Evolutionary conservation across 2,888 invertebrate species (phyloP).

Genomic region (Agonopterix heracliana): DNA sequence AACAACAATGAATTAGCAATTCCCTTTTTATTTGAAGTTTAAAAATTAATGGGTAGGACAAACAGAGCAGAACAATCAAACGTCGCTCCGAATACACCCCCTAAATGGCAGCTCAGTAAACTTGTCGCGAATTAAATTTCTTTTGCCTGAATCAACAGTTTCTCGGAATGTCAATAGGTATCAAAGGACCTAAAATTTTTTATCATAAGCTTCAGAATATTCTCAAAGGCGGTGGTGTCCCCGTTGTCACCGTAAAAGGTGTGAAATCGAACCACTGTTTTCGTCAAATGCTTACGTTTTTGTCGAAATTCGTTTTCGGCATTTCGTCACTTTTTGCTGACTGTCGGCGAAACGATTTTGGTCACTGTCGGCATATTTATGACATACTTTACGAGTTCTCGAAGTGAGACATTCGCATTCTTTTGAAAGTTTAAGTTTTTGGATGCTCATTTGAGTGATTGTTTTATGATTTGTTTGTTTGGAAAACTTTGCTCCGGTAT

Average conservation of each 20-base stretch:
- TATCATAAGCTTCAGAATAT: too few relatives aligned
- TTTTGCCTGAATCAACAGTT: too few relatives aligned
- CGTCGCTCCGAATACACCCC: background rate
- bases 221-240: background rate
- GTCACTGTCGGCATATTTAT: constrained; percentile 13
- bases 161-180: too few relatives aligned
- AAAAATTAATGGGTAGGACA: background rate
- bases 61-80: background rate
- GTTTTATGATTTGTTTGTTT: too few relatives aligned
- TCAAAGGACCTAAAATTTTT: too few relatives aligned
- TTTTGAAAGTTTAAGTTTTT: background rate
- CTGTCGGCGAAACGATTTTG: constrained; percentile 10
- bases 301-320: constrained; percentile 15
- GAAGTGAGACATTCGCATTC: constrained; percentile 10
- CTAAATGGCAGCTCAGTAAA: too few relatives aligned
- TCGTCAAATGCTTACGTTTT: constrained; percentile 18
- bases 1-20: too few relatives aligned
- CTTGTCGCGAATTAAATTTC: too few relatives aligned
- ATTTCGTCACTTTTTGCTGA: constrained; percentile 15
- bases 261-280: constrained; percentile 21
- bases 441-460: too few relatives aligned
- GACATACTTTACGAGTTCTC: constrained; percentile 14
- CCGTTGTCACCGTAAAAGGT: constrained; percentile 6
- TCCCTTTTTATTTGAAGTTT: too few relatives aligned
- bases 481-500: too few relatives aligned